Evolutionary conservation across 2,888 invertebrate species (phyloP), one percentile per base, ranked within the genome.

Genomic region (Ormyrus nitidulus): DNA sequence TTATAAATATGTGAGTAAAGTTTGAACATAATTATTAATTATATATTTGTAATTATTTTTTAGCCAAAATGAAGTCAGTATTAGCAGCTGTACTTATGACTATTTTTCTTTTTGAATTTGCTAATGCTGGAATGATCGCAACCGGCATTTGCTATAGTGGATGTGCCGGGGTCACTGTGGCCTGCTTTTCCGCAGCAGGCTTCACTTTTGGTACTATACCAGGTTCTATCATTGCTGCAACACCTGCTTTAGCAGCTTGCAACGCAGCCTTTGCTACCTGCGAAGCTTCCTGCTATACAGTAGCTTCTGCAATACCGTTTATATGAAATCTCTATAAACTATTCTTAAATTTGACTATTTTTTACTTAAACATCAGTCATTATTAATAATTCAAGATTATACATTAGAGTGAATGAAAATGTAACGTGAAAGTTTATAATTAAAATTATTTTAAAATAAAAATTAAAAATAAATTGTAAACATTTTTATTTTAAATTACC

Each of bases 181-280:
- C 85, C 0, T 85, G 85, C 48, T 85, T 84, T n/a, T 48, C 80
- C 0, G 85, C 84, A 0, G 84, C 85, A 0, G 85, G 85, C 0
- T 80, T 80, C 9, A 84, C 83, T 0, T 85, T 85, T 19, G 85
- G 85, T 0, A 84, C 82, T 0, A 83, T 83, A 5, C 82, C 83
- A 0, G 80, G 64, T 4, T 72, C 83, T 1, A 7, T 64, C 8
- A 84, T 85, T 2, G 85, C 84, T 0, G 84, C 84, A 1, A 61
- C 75, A 0, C 84, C 85, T 0, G 84, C 82, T 0, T 58, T 85
- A 8, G 79, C 81, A 0, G 83, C 74, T 0, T 85, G 85, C 49
- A 84, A 84, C 53, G 7, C 77, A 0, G 85, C 83, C 2, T 84
- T 84, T 53, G 84, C 62, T 0, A 34, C 53, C 0, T 85, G 85